Evolutionary conservation across 2,888 invertebrate genomes (phyloP).

Genomic region (Drosophila nigritarsus): DNA sequence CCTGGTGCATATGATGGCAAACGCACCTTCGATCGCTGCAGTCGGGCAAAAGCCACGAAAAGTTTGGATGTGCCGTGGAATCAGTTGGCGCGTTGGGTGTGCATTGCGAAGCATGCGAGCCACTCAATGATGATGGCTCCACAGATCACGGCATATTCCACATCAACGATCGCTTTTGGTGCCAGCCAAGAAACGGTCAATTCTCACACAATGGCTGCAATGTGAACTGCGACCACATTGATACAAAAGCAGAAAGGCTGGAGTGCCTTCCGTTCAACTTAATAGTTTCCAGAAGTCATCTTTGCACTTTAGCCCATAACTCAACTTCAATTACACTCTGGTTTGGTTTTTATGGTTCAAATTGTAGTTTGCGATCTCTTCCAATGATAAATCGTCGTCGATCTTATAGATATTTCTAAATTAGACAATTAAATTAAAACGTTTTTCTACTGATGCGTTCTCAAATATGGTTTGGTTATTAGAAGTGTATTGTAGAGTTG

Average conservation of each 20-base stretch:
- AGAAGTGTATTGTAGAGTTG: not conserved
- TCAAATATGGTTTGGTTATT: not conserved
- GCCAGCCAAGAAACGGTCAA: slow-evolving; percentile 28
- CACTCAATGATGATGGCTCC: slow-evolving; percentile 84
- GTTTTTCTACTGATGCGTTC: not conserved
- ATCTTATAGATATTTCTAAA: not conserved
- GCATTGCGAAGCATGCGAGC: slow-evolving; percentile 56
- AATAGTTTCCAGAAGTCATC: not conserved
- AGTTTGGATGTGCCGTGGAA: no score
- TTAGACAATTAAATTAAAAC: not conserved
- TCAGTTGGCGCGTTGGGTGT: slow-evolving; percentile 58
- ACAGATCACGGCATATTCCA: slow-evolving; percentile 82
- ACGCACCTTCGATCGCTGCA: slow-evolving; percentile 4
- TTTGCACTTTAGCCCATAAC: not conserved
- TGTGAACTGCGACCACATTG: slow-evolving; percentile 1
- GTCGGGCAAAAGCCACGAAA: slow-evolving; percentile 25
- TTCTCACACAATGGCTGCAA: slow-evolving; percentile 14
- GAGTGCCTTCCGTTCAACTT: not conserved
- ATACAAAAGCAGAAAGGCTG: not conserved
- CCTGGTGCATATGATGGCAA: not conserved
- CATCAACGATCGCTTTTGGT: slow-evolving; percentile 79
- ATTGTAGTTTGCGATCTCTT: not conserved
- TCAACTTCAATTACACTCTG: not conserved
- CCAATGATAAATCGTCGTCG: no score
- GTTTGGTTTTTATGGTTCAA: not conserved